Conservation (phyloP, 1,140 invertebrate genomes). For the Tyrophagus putrescentiae region DNA sequence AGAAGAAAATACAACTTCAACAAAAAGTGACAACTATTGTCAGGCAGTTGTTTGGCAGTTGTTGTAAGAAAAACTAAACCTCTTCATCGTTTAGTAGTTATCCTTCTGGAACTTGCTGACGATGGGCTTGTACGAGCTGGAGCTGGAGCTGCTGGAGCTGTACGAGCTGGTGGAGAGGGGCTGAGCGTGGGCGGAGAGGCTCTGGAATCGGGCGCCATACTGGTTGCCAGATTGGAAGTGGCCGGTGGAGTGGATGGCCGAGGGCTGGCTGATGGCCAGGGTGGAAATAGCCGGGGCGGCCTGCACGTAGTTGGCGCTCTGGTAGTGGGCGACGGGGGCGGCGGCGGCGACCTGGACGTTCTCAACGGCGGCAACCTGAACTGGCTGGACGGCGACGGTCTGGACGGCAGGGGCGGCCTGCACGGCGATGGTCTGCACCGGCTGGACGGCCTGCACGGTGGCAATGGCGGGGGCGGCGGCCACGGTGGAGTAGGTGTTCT, state of each 20-base stretch:
- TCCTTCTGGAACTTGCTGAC: too few species aligned
- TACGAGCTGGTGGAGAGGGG: too few species aligned
- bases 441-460: background rate
- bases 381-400: background rate
- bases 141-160: background rate
- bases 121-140: too few species aligned
- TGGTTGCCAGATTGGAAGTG: too few species aligned
- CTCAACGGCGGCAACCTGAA: background rate
- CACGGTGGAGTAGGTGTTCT: background rate
- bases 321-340: background rate
- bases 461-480: background rate
- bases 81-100: too few species aligned
- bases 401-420: background rate
- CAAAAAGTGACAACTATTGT: too few species aligned
- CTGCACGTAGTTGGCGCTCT: background rate
- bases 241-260: background rate
- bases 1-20: too few species aligned
- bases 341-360: background rate
- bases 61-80: too few species aligned
- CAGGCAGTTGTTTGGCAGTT: too few species aligned
- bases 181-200: too few species aligned
- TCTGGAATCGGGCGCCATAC: too few species aligned
- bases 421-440: background rate
- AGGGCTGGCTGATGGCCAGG: background rate
- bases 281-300: too few species aligned